Conservation (phyloP, 2,797 vertebrate species). For the Sphenodon punctatus region DNA sequence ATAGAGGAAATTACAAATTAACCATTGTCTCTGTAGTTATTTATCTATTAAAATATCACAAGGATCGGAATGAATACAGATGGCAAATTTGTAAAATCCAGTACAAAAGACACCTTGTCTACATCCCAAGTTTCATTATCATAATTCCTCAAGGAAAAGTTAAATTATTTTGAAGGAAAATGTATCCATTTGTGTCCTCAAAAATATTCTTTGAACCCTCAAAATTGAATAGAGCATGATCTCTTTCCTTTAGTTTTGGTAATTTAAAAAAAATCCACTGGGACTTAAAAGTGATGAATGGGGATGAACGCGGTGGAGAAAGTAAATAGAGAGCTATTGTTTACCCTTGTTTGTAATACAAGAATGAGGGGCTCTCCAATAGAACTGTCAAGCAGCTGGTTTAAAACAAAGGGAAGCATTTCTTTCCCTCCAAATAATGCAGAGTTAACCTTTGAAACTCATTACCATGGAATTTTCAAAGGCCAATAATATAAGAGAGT, state of each 20-base stretch:
- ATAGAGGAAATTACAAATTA: not conserved
- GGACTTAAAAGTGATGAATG: too few relatives aligned
- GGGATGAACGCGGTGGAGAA: too few relatives aligned
- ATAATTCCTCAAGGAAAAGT: constrained; percentile 3
- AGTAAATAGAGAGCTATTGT: too few relatives aligned
- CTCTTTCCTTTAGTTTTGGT: not conserved
- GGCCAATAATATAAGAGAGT: too few relatives aligned
- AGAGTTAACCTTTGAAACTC: too few relatives aligned
- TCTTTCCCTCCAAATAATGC: too few relatives aligned
- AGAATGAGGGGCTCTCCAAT: too few relatives aligned
- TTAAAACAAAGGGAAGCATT: too few relatives aligned
- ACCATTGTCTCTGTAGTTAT: not conserved
- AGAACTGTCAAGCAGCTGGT: too few relatives aligned
- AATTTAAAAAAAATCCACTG: not conserved
- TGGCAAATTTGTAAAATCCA: not conserved
- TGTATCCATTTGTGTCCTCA: constrained; percentile 9
- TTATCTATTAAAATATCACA: not conserved
- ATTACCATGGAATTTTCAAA: too few relatives aligned
- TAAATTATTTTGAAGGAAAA: constrained; percentile 42
- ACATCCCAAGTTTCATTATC: not conserved
- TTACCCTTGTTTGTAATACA: too few relatives aligned
- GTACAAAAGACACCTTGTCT: not conserved
- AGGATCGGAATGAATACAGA: not conserved
- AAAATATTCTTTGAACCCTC: not conserved
- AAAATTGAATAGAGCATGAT: not conserved